Conservation (phyloP, 2,888 invertebrate genomes). For the Microctonus aethiopoides region DNA sequence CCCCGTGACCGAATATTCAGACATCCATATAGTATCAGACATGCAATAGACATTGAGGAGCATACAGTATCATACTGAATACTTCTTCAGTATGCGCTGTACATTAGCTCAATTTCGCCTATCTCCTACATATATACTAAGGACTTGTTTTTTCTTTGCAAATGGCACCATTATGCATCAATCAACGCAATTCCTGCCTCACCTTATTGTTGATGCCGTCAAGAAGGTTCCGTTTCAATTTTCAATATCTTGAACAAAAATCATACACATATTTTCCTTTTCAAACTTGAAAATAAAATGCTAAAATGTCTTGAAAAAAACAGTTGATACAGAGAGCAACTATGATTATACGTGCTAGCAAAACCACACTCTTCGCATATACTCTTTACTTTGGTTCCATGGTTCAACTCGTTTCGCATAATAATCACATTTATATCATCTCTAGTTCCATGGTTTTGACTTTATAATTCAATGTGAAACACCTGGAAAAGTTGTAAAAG, state of each 20-base stretch:
- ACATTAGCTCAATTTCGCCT: not conserved
- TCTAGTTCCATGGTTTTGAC: conserved; percentile 61
- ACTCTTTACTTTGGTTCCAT: conserved; percentile 5
- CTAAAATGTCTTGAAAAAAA: conserved; percentile 11
- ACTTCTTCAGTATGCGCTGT: conserved; percentile 16
- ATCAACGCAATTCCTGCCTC: conserved; percentile 30
- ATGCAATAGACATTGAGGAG: conserved; percentile 37
- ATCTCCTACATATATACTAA: not conserved
- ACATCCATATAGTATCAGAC: conserved; percentile 49
- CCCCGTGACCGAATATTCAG: conserved; percentile 36
- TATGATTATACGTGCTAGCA: conserved; percentile 24
- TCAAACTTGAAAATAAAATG: not conserved
- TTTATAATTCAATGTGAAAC: conserved; percentile 64
- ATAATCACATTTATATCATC: conserved; percentile 67
- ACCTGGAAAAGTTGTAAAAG: conserved; percentile 51
- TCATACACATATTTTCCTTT: conserved; percentile 52
- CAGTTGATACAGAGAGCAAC: conserved; percentile 33
- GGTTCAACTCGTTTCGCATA: conserved; percentile 52
- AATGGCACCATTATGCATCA: conserved; percentile 56
- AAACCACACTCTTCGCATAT: conserved; percentile 30
- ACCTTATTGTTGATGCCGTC: conserved; percentile 16
- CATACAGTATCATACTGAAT: conserved; percentile 46
- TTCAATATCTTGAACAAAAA: conserved; percentile 67
- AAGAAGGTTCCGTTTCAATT: conserved; percentile 57
- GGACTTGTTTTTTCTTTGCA: conserved; percentile 47